Conservation (phyloP, 2,113 vertebrate species). For the Heterochromis multidens region DNA sequence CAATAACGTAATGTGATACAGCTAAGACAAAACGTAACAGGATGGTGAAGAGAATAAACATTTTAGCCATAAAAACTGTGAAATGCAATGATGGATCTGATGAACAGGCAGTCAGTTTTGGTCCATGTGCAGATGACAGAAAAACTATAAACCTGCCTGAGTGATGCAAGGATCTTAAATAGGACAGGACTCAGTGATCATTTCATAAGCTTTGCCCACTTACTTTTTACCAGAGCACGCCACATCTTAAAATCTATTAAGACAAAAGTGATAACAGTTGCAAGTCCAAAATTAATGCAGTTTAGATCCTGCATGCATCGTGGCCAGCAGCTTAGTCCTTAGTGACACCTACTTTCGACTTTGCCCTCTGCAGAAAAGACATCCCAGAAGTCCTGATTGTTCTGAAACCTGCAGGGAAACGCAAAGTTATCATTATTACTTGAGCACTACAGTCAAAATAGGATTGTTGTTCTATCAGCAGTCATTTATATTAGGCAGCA, state of each 20-base stretch:
- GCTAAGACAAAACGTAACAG: conserved; percentile 7
- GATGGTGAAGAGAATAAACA: conserved; percentile 14
- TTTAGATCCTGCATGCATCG: background rate
- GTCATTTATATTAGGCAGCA: background rate
- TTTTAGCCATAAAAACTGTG: conserved; percentile 14
- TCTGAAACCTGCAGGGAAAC: conserved; percentile 31
- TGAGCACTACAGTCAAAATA: background rate
- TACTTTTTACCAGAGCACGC: background rate
- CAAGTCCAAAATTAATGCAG: conserved; percentile 13
- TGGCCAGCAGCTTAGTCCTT: conserved; percentile 26
- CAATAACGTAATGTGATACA: conserved; percentile 8
- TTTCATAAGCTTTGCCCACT: background rate
- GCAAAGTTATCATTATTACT: background rate
- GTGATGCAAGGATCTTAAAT: conserved; percentile 21
- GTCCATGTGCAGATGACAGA: conserved; percentile 33
- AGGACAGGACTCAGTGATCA: conserved; percentile 20
- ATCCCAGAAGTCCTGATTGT: conserved; percentile 10
- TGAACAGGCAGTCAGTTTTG: conserved; percentile 21
- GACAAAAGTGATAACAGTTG: conserved; percentile 23
- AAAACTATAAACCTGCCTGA: conserved; percentile 18
- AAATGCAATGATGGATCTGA: conserved; percentile 20
- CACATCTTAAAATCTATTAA: conserved; percentile 11
- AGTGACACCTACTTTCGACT: conserved; percentile 24
- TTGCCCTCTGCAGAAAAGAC: conserved; percentile 10
- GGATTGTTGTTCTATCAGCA: background rate